These are phyloP conservation scores for Heliconius ethilla DNA, from an alignment of 2,888 invertebrate genomes.

Conservation along the genomic window DNA sequence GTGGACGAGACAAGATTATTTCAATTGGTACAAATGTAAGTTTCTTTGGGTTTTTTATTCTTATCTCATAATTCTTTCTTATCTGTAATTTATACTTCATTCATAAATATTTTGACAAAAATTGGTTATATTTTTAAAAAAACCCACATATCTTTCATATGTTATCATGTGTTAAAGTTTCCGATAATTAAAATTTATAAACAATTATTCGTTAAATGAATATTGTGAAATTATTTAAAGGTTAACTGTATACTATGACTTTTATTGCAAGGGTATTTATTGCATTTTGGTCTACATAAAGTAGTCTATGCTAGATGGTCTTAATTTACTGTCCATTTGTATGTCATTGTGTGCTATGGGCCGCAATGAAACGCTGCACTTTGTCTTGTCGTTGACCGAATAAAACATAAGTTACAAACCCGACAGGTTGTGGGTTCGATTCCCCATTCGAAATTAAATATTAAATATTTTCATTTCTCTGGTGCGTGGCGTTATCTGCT, in stretches of 20 bases:
- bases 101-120: neutral
- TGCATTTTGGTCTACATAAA: too few species aligned
- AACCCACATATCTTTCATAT: neutral
- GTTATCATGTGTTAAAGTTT: neutral
- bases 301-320: too few species aligned
- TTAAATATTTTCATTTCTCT: neutral
- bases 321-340: too few species aligned
- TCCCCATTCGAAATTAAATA: neutral
- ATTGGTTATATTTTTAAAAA: neutral
- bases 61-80: neutral
- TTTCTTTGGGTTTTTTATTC: constrained; percentile 43
- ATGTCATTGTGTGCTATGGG: too few species aligned
- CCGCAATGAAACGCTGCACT: too few species aligned
- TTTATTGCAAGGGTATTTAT: too few species aligned
- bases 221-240: neutral
- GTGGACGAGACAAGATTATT: constrained; percentile 80
- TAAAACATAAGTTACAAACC: too few species aligned
- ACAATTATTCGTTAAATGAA: neutral
- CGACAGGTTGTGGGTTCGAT: neutral
- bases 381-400: too few species aligned
- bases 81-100: neutral
- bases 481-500: neutral
- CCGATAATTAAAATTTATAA: neutral
- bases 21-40: constrained; percentile 83
- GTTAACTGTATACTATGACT: too few species aligned